Base-by-base conservation (phyloP, 2,888 invertebrate species). In the Clitarchus hookeri region DNA sequence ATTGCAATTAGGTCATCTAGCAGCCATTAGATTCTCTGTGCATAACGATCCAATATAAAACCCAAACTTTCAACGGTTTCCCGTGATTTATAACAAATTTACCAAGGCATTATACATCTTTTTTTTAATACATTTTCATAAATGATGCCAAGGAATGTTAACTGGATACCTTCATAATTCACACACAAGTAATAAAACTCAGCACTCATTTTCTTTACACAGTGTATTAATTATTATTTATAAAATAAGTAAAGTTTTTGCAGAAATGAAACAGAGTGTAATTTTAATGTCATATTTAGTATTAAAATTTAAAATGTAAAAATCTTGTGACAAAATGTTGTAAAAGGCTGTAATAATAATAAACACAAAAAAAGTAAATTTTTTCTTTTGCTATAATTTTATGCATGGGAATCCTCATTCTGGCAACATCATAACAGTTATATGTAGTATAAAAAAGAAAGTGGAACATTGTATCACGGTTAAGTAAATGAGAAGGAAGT, bases 401-500 rank as follows among this genome's bases (percentile, higher is more conserved):
- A 53, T 36, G 80, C 44, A 79, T 85, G 85, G 85, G 85, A 85
- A 85, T 85, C 85, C 85, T 25, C 23, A 44, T 79, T 79, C 85
- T 79, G 77, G 85, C 85, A 85, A 85, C 85, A 78, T 65, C 65
- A 65, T 65, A n/a, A 65, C 65, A 65, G 65, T 65, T 65, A 65
- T 65, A 23, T 65, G 16, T 65, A 23, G 8, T 65, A n/a, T 65
- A 19, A 2, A 23, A 12, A n/a, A 48, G 48, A 48, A 65, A 65
- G 16, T 65, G 0, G 16, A 11, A n/a, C 6, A n/a, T 65, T 65
- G 11, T 65, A 23, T 19, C 19, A 65, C n/a, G 0, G 8, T 65
- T n/a, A 65, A 65, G n/a, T 11, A 65, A 65, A 65, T 8, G 11
- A n/a, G 11, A 65, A 65, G 36, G 36, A 65, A 8, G 65, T 65